Conservation (phyloP, 2,888 invertebrate species). For the Patella ulyssiponensis region DNA sequence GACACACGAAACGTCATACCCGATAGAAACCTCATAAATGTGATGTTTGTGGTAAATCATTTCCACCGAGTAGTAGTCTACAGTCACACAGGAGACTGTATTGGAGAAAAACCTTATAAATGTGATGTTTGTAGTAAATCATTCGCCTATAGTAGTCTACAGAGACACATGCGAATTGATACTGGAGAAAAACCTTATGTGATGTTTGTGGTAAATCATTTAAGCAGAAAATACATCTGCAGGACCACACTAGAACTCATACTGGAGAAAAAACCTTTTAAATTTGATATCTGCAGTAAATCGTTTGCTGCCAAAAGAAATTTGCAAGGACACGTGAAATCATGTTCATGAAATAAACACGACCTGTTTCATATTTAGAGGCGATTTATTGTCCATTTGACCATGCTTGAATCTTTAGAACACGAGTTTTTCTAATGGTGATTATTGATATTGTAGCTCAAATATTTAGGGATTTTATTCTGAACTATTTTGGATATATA, state of each 20-base stretch:
- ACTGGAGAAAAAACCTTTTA: background rate
- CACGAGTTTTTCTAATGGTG: too few relatives aligned
- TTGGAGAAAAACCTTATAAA: background rate
- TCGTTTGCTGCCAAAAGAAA: background rate
- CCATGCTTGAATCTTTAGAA: too few relatives aligned
- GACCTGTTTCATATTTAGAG: too few relatives aligned
- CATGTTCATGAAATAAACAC: too few relatives aligned
- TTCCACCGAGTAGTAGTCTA: constrained; percentile 6
- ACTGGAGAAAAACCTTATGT: constrained; percentile 6
- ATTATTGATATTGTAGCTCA: too few relatives aligned
- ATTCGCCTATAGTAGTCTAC: background rate
- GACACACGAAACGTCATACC: too few relatives aligned
- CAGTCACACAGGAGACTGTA: background rate
- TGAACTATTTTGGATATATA: too few relatives aligned
- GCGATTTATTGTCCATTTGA: too few relatives aligned
- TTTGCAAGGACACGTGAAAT: background rate
- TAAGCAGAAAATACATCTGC: background rate
- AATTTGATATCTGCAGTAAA: background rate
- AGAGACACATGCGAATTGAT: background rate
- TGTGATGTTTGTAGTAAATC: constrained; percentile 3
- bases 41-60: too few relatives aligned
- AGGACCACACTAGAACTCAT: background rate
- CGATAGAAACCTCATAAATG: too few relatives aligned
- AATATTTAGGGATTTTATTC: too few relatives aligned
- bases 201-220: background rate